Percentiles rank a stretch among this genome's conserved stretches.
Evolutionary conservation across 2,797 vertebrate genomes (phyloP).

Genomic region (Anisognathus igniventris): DNA sequence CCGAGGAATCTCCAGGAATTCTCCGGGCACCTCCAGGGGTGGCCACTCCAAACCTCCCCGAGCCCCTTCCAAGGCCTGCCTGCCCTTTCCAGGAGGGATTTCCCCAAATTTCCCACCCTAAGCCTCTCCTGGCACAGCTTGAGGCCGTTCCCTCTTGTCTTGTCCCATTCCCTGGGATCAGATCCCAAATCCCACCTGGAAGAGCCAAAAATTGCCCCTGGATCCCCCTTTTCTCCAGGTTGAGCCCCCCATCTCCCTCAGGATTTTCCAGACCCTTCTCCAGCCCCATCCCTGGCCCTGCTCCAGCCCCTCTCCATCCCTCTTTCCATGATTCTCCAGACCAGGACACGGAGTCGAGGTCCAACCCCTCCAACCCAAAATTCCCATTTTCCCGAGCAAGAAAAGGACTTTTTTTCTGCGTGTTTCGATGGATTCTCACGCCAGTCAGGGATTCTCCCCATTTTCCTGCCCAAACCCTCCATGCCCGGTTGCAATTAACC

Average conservation of each 20-base stretch:
- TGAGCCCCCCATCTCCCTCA: background rate
- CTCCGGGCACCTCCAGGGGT: accelerated
- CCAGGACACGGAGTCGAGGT: accelerated
- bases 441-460: background rate
- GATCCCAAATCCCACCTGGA: accelerated
- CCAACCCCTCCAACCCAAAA: background rate
- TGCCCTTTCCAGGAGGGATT: background rate
- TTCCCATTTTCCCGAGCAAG: accelerated
- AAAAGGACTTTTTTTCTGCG: background rate
- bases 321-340: background rate
- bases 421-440: accelerated
- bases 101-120: background rate
- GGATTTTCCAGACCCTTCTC: background rate
- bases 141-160: accelerated
- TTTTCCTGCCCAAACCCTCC: background rate
- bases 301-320: background rate
- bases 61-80: background rate
- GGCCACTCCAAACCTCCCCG: accelerated
- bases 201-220: accelerated
- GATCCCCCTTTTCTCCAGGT: background rate
- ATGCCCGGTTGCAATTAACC: background rate
- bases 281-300: accelerated
- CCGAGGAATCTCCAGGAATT: accelerated
- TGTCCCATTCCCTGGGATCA: background rate
- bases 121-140: background rate